These are phyloP conservation scores for Cirrhinus molitorella DNA, from an alignment of 2,797 vertebrate genomes.

Conservation along the genomic window DNA sequence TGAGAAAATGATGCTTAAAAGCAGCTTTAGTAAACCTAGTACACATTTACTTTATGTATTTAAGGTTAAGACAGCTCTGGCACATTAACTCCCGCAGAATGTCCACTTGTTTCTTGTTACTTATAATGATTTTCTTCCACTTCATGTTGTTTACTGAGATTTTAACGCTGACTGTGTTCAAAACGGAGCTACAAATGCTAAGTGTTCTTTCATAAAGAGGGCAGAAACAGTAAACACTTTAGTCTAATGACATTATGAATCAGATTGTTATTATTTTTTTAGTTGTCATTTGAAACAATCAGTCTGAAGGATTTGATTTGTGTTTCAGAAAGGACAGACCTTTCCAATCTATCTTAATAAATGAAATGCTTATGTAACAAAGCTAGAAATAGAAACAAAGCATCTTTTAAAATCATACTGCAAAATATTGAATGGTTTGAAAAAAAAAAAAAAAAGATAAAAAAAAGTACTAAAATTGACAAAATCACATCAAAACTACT, in stretches of 20 bases:
- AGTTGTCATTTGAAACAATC: not conserved
- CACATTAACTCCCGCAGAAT: not conserved
- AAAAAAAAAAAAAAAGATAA: no score
- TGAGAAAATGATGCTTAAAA: constrained; percentile 7
- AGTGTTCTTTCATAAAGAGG: not conserved
- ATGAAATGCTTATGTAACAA: no score
- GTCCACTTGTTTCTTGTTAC: not conserved
- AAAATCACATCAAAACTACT: no score
- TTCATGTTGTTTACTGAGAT: constrained; percentile 3
- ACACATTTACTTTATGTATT: not conserved
- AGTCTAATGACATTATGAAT: not conserved
- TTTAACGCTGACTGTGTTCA: not conserved
- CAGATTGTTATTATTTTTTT: no score
- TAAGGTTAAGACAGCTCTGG: not conserved
- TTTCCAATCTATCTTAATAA: no score
- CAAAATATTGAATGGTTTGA: not conserved
- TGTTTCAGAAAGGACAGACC: not conserved
- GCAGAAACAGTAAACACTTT: not conserved
- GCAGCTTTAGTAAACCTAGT: not conserved
- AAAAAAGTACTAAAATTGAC: no score
- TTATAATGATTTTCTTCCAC: not conserved
- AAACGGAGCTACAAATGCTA: not conserved
- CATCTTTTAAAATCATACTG: not conserved
- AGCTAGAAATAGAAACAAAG: not conserved
- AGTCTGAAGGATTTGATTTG: not conserved